phyloP scores from a whole-genome alignment of 2,888 invertebrate genomes.

The Drosophila picticornis region DNA sequence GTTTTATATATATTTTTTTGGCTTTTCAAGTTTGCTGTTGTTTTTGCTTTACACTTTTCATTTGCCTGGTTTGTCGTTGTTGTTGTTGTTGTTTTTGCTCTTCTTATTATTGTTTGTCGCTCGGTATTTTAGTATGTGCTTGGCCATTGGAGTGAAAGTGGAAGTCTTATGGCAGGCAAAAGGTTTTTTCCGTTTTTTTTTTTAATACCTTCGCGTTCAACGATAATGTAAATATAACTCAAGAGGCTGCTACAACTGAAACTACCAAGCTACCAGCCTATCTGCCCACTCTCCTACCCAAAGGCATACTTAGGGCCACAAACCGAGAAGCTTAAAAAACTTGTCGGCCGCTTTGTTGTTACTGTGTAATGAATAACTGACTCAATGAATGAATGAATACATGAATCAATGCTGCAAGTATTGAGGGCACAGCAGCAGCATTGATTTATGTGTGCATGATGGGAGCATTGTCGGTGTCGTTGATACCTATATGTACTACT shows the following conservation, averaged over 20 bases:
- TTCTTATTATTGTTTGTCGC: conserved; percentile 48
- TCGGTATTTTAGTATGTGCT: conserved; percentile 58
- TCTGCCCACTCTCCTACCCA: conserved; percentile 14
- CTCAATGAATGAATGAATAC: conserved; percentile 42
- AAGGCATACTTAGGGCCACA: conserved; percentile 32
- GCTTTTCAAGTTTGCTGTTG: conserved; percentile 2
- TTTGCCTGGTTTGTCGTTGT: conserved; percentile 21
- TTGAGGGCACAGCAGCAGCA: conserved; percentile 67
- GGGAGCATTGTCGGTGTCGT: conserved; percentile 33
- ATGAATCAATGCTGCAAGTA: conserved; percentile 43
- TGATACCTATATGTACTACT: conserved; percentile 33
- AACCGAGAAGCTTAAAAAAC: conserved; percentile 28
- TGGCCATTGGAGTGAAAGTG: conserved; percentile 72
- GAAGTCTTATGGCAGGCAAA: conserved; percentile 56
- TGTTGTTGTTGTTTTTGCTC: conserved; percentile 53
- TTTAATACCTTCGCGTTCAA: conserved; percentile 50
- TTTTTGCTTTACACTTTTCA: conserved; percentile 53
- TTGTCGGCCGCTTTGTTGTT: conserved; percentile 62
- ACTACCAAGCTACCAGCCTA: conserved; percentile 30
- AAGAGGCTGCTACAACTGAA: conserved; percentile 59
- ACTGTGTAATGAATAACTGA: conserved; percentile 23
- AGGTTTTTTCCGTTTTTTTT: conserved; percentile 44
- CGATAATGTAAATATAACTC: conserved; percentile 50
- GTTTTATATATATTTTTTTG: not conserved
- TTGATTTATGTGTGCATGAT: conserved; percentile 72